A percentile compares a stretch with the other conserved stretches of the same genome.
Evolutionary conservation across 1,140 invertebrate species (phyloP).

Genomic region (Arctopsyche grandis): DNA sequence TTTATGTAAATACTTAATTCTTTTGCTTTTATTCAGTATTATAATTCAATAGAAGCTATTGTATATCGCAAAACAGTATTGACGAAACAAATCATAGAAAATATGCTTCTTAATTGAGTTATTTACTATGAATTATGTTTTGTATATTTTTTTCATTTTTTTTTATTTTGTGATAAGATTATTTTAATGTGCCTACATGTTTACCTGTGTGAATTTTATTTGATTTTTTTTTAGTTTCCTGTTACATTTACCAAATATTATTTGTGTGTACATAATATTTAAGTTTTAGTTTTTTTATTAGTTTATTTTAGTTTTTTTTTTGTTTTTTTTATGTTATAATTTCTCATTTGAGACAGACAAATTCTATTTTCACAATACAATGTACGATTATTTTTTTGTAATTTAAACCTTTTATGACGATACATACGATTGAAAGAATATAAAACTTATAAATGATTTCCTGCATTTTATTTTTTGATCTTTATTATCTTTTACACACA

Average conservation of each 20-base stretch:
- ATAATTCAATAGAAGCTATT: conserved; percentile 11
- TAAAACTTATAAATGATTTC: conserved; percentile 34
- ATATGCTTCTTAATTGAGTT: no score
- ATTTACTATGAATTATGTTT: background rate
- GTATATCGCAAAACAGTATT: conserved; percentile 6
- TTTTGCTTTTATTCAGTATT: conserved; percentile 22
- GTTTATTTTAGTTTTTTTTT: conserved; percentile 50
- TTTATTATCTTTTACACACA: background rate
- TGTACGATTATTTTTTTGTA: conserved; percentile 43
- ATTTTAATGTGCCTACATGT: conserved; percentile 51
- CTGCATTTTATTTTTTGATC: background rate
- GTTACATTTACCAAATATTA: conserved; percentile 48
- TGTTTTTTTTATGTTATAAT: conserved; percentile 45
- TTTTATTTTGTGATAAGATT: conserved; percentile 50
- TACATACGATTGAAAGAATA: conserved; percentile 54
- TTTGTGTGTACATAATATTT: conserved; percentile 53
- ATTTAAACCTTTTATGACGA: conserved; percentile 45
- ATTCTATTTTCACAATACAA: conserved; percentile 40
- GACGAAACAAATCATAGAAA: background rate
- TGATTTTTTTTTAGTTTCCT: conserved; percentile 42
- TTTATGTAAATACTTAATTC: conserved; percentile 47
- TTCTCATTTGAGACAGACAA: conserved; percentile 46
- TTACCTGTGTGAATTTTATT: conserved; percentile 48
- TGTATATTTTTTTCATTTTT: conserved; percentile 13
- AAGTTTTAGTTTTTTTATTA: conserved; percentile 50